These are phyloP conservation scores for Toxotes jaculatrix DNA, from an alignment of 2,113 vertebrate genomes.

Conservation along the genomic window DNA sequence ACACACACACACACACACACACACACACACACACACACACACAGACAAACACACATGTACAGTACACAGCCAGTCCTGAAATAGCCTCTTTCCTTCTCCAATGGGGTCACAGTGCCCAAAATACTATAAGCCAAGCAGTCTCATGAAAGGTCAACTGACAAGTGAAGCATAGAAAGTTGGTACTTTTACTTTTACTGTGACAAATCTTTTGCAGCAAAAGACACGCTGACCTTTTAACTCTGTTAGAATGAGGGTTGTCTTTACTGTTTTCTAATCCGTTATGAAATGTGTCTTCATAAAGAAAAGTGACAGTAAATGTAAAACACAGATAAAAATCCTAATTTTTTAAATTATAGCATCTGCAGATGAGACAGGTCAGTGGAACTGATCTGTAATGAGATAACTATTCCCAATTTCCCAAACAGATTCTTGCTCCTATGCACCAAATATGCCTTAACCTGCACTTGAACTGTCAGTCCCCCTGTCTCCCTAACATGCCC, in stretches of 20 bases:
- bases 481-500: conserved; percentile 24
- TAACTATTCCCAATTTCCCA: conserved; percentile 6
- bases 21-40: conserved; percentile 3
- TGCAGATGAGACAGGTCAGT: neutral
- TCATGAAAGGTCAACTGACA: conserved; percentile 67
- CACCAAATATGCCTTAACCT: conserved; percentile 45
- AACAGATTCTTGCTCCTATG: conserved; percentile 2
- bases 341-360: neutral
- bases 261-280: neutral
- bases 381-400: neutral
- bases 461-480: conserved; percentile 35
- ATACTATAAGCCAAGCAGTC: conserved; percentile 55
- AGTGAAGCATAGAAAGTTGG: conserved; percentile 4
- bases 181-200: neutral
- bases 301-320: neutral
- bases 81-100: conserved; percentile 56
- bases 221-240: conserved; percentile 2
- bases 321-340: neutral
- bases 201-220: neutral
- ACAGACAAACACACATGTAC: conserved; percentile 3
- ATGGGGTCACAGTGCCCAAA: conserved; percentile 56
- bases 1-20: conserved; percentile 12
- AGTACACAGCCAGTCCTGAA: conserved; percentile 37
- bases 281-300: neutral
- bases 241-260: neutral